Conservation (phyloP, 2,113 vertebrate species). For the Eublepharis macularius region DNA sequence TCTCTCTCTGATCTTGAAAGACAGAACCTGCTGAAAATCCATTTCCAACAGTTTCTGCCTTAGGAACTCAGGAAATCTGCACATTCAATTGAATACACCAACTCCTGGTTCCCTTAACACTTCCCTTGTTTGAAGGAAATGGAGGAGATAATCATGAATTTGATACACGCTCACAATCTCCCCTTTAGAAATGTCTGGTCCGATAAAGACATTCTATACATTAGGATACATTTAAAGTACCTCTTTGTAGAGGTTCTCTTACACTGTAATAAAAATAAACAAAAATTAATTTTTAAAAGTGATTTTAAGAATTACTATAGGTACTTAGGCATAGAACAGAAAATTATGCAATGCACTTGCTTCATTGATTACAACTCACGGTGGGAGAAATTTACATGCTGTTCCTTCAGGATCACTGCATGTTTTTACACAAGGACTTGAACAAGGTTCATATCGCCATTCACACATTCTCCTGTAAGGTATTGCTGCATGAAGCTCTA, state of each 20-base stretch:
- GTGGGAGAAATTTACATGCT: slow-evolving; percentile 90
- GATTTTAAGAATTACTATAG: background rate
- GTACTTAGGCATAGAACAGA: background rate
- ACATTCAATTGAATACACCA: background rate
- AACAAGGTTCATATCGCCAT: slow-evolving; percentile 92
- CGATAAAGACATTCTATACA: background rate
- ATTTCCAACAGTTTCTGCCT: background rate
- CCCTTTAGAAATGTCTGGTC: background rate
- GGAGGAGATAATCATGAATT: background rate
- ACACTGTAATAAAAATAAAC: background rate
- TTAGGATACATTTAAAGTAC: background rate
- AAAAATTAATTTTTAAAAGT: background rate
- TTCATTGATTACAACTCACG: slow-evolving; percentile 77
- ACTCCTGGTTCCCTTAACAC: background rate
- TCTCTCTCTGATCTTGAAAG: too few species aligned
- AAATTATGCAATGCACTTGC: background rate
- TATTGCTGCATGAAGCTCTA: slow-evolving; percentile 89
- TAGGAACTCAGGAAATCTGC: background rate
- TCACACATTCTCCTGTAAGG: slow-evolving; percentile 96
- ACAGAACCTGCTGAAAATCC: background rate
- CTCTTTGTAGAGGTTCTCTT: background rate
- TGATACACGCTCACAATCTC: background rate
- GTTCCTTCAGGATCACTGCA: slow-evolving; percentile 89
- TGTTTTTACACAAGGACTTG: slow-evolving; percentile 90
- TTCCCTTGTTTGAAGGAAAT: background rate